Base-by-base conservation (phyloP, 1,140 invertebrate genomes). In the Eumaeus atala region DNA sequence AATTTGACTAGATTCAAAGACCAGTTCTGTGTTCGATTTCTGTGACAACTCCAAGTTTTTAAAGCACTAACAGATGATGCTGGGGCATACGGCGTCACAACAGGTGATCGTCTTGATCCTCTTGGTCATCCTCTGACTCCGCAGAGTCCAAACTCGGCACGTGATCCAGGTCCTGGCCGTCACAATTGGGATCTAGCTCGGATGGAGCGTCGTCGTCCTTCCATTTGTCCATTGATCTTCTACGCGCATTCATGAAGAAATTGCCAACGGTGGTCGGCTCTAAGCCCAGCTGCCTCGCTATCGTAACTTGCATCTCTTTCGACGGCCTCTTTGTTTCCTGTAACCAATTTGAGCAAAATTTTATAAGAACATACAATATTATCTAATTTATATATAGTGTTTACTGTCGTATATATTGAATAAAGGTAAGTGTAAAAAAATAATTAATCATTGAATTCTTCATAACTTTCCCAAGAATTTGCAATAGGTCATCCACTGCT, bases 271-370 rank as follows among this genome's bases (percentile, higher is more conserved):
- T 99, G 36, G 97, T 98, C 16, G 98, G 96, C 85, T 99, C 98
- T 54, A 99, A 91, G 60, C 97, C 97, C 66, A 99, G 90, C 83
- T 99, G 98, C 66, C 98, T 91, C 33, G 97, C 97, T 89, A 99
- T 99, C 63, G 98, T 99, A 66, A 98, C 96, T 90, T 99, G 98
- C 98, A 99, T 99, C 90, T 99, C 98, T 89, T 99, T 99, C 62
- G 97, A 98, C 62, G 98, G 98, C 84, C 98, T 92, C 88, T 99
- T 99, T 54, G 98, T 99, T 92, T 99, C 98, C 95, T 98, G 92
- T 52, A 89, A 89, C 4, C n/a, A 36, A 47, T 12, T 1, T 42
- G 8, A 28, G 6, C 21, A 17, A 18, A 16, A 16, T 18, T 4
- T 18, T 17, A 28, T 28, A 44, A 14, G 36, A 38, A 8, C 3